Evolutionary conservation across 2,888 invertebrate species (phyloP).

Genomic region (Cephonodes hylas): DNA sequence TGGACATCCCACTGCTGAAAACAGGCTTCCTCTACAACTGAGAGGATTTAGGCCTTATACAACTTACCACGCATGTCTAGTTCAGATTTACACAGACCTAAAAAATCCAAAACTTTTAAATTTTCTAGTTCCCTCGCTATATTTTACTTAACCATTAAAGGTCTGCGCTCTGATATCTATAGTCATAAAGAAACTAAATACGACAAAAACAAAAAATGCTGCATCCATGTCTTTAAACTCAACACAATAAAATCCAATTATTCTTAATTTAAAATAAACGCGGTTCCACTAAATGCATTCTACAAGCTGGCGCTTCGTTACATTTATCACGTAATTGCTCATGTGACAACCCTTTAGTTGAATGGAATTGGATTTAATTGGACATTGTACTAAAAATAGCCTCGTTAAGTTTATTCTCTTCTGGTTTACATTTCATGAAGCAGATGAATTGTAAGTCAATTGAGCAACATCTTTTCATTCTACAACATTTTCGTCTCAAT

Average conservation of each 20-base stretch:
- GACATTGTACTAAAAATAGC: slow-evolving; percentile 64
- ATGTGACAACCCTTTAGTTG: slow-evolving; percentile 59
- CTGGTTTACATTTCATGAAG: neutral
- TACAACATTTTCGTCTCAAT: neutral
- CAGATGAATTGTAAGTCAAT: neutral
- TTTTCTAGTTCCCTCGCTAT: too few relatives aligned
- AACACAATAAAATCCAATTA: slow-evolving; percentile 58
- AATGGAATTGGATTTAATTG: slow-evolving; percentile 75
- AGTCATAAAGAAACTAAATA: too few relatives aligned
- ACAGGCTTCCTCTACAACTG: too few relatives aligned
- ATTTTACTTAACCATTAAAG: too few relatives aligned
- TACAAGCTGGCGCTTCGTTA: slow-evolving; percentile 34
- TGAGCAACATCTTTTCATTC: neutral
- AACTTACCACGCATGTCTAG: too few relatives aligned
- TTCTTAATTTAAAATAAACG: slow-evolving; percentile 59
- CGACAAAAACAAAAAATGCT: slow-evolving; percentile 32
- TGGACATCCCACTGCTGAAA: too few relatives aligned
- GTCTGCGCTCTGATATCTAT: too few relatives aligned
- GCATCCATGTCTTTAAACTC: slow-evolving; percentile 44
- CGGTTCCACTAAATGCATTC: slow-evolving; percentile 49
- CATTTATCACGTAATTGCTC: slow-evolving; percentile 70
- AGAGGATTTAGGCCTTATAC: too few relatives aligned
- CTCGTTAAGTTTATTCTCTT: slow-evolving; percentile 12
- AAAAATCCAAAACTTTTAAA: too few relatives aligned
- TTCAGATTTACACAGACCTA: too few relatives aligned